Percentiles rank a stretch among this genome's conserved stretches.
Conservation (phyloP, 2,888 invertebrate genomes). For the Polia nebulosa region DNA sequence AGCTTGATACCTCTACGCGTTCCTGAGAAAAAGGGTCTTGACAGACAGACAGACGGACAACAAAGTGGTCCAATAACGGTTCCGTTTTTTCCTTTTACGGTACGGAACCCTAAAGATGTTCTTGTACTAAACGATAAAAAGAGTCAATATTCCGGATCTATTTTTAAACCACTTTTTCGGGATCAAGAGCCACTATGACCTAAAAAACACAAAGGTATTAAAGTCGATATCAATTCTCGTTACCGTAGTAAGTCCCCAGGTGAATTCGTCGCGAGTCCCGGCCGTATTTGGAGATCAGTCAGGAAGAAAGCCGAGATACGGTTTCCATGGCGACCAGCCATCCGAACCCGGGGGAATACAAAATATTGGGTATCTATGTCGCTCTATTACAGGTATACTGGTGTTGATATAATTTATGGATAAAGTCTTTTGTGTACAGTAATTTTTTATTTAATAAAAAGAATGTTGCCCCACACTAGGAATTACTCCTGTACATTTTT, state of each 20-base stretch:
- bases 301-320: slow-evolving; percentile 85
- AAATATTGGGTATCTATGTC: slow-evolving; percentile 45
- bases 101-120: no score
- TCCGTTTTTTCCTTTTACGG: no score
- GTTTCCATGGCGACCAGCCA: slow-evolving; percentile 78
- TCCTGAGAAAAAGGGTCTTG: no score
- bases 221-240: slow-evolving; percentile 14
- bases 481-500: no score
- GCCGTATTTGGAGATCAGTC: slow-evolving; percentile 77
- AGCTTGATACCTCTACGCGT: no score
- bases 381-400: slow-evolving; percentile 15
- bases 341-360: slow-evolving; percentile 43
- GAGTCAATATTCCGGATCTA: background rate
- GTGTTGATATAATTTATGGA: slow-evolving; percentile 34
- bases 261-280: slow-evolving; percentile 31
- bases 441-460: no score
- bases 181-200: background rate
- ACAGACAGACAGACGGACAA: no score
- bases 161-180: background rate
- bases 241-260: slow-evolving; percentile 45
- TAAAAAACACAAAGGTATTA: background rate
- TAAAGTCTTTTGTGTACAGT: background rate
- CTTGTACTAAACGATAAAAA: no score
- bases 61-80: no score
- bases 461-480: no score